Percentiles rank a stretch among this genome's conserved stretches.
phyloP scores from a whole-genome alignment of 2,797 vertebrate genomes.

The Sylvilagus floridanus region DNA sequence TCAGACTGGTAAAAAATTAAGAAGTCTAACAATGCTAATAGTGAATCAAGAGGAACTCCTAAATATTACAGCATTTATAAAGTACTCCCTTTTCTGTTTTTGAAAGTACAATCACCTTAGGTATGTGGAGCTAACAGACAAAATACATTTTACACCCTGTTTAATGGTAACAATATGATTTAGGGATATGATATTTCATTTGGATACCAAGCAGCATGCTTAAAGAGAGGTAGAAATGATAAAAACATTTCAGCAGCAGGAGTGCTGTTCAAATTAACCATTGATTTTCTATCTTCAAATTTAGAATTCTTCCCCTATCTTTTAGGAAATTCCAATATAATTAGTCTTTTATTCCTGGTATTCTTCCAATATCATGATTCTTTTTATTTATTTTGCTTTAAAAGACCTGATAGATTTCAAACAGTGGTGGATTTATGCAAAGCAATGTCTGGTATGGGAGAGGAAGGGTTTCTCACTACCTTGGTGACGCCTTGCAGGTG shows the following conservation, averaged over 20 bases:
- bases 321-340: conserved; percentile 93
- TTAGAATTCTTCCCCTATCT: conserved; percentile 94
- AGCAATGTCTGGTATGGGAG: conserved; percentile 85
- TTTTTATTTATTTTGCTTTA: conserved; percentile 88
- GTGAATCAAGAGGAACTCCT: conserved; percentile 9
- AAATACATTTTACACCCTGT: conserved; percentile 92
- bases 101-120: conserved; percentile 89
- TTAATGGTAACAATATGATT: conserved; percentile 91
- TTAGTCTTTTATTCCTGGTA: conserved; percentile 90
- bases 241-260: conserved; percentile 93
- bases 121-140: conserved; percentile 90
- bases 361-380: not conserved
- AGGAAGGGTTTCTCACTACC: not conserved
- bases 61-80: conserved; percentile 85
- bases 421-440: conserved; percentile 92
- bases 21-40: not conserved
- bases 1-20: conserved; percentile 62
- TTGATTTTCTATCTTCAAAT: conserved; percentile 91
- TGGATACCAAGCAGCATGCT: conserved; percentile 92
- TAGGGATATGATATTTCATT: conserved; percentile 91
- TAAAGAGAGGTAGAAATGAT: conserved; percentile 91
- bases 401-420: conserved; percentile 90
- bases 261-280: conserved; percentile 91
- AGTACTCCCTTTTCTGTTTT: conserved; percentile 90
- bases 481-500: conserved; percentile 87